These are phyloP conservation scores for Echinometra lucunter DNA, from an alignment of 53 echinoderm and acorn worm species.

Conservation along the genomic window DNA sequence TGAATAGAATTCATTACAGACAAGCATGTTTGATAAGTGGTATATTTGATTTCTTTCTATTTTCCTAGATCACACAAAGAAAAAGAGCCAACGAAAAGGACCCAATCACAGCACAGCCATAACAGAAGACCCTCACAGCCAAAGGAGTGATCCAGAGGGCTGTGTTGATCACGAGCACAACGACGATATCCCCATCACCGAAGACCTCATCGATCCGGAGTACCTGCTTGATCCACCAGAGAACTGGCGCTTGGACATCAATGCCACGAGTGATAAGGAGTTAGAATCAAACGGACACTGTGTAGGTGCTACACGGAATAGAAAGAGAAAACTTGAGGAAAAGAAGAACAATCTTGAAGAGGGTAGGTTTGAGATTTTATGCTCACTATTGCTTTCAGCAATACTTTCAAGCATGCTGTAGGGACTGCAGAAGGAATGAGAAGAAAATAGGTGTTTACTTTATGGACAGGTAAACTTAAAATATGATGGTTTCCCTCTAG, in stretches of 20 bases:
- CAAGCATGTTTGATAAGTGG: background rate
- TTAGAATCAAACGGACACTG: background rate
- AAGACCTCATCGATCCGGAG: conserved; percentile 66
- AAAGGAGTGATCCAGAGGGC: conserved; percentile 62
- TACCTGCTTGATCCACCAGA: conserved; percentile 64
- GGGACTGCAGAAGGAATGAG: too few relatives aligned
- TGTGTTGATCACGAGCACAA: background rate
- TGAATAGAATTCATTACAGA: background rate
- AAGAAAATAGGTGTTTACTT: too few relatives aligned
- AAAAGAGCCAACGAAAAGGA: background rate
- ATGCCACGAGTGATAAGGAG: conserved; percentile 65
- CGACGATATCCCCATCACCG: conserved; percentile 58
- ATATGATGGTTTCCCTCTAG: too few relatives aligned
- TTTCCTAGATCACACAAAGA: background rate
- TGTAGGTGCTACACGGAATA: background rate
- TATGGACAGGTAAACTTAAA: too few relatives aligned
- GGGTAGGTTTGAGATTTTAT: background rate
- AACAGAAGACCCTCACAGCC: conserved; percentile 38
- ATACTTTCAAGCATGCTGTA: too few relatives aligned
- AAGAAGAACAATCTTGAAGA: conserved; percentile 9
- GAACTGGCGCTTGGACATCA: conserved; percentile 57
- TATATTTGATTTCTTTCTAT: background rate
- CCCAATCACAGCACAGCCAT: background rate
- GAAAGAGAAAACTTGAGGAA: background rate
- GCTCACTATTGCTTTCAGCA: too few relatives aligned